phyloP scores from a whole-genome alignment of 2,888 invertebrate genomes.

The Microchrysa polita region DNA sequence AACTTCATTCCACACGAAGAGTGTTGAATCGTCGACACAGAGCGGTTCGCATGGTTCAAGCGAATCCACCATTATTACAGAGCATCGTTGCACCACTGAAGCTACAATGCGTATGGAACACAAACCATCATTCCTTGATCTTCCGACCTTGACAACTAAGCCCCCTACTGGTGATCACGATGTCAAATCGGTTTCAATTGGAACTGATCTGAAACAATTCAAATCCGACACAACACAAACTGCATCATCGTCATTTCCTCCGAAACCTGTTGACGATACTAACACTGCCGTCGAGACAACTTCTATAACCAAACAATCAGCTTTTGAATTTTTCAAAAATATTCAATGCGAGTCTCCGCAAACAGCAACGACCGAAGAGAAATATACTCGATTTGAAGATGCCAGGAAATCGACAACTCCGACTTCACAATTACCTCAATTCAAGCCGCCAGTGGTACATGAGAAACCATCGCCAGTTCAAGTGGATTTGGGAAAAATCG shows the following conservation, averaged over 20 bases:
- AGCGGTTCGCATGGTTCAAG: slow-evolving; percentile 62
- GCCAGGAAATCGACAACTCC: slow-evolving; percentile 30
- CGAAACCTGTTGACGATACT: slow-evolving; percentile 51
- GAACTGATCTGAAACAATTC: slow-evolving; percentile 52
- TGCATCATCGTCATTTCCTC: slow-evolving; percentile 56
- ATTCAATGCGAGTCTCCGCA: slow-evolving; percentile 62
- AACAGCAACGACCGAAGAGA: slow-evolving; percentile 59
- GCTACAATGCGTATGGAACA: slow-evolving; percentile 65
- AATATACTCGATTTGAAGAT: slow-evolving; percentile 64
- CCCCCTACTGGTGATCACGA: slow-evolving; percentile 45
- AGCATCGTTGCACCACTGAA: slow-evolving; percentile 65
- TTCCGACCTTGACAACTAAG: slow-evolving; percentile 54
- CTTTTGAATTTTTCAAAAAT: slow-evolving; percentile 74
- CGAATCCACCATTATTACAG: slow-evolving; percentile 64
- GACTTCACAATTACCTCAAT: neutral
- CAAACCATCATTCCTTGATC: slow-evolving; percentile 60
- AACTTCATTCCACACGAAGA: slow-evolving; percentile 58
- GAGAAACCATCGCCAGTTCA: slow-evolving; percentile 50
- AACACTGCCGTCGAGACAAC: slow-evolving; percentile 66
- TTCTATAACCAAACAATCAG: slow-evolving; percentile 72
- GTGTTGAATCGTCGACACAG: slow-evolving; percentile 58
- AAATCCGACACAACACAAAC: slow-evolving; percentile 57
- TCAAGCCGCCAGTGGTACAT: neutral
- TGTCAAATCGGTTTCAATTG: slow-evolving; percentile 53
- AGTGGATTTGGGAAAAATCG: slow-evolving; percentile 64